Evolutionary conservation across 1,140 invertebrate genomes (phyloP).

Genomic region (Drosophila repletoides): DNA sequence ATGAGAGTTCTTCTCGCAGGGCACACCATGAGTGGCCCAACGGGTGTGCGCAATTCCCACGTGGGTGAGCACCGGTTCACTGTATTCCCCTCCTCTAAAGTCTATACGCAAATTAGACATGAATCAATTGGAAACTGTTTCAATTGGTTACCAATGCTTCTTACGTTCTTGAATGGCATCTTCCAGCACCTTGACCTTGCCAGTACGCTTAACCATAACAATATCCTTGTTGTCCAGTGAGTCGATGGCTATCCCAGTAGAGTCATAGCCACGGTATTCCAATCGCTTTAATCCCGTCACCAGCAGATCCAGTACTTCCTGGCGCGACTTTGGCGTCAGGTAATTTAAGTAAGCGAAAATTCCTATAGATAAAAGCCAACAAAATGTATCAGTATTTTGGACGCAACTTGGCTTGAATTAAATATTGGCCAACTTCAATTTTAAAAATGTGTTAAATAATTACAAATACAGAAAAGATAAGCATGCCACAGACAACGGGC

Average conservation of each 20-base stretch:
- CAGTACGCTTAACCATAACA: conserved; percentile 94
- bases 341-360: conserved; percentile 99
- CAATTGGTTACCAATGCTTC: conserved; percentile 3
- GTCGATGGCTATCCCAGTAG: conserved; percentile 98
- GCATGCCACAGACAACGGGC: conserved; percentile 31
- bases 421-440: not conserved
- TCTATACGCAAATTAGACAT: conserved; percentile 23
- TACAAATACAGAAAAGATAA: conserved; percentile 8
- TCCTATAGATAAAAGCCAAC: conserved; percentile 84
- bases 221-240: conserved; percentile 89
- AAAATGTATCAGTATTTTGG: not conserved
- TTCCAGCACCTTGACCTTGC: conserved; percentile 96
- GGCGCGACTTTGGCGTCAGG: conserved; percentile 95
- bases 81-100: conserved; percentile 68
- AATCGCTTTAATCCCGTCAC: conserved; percentile 97
- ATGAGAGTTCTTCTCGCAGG: conserved; percentile 96
- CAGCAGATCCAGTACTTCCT: conserved; percentile 96
- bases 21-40: conserved; percentile 99
- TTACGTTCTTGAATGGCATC: conserved; percentile 88
- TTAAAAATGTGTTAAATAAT: not conserved
- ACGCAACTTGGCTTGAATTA: not conserved
- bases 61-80: conserved; percentile 85
- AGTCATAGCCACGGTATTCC: conserved; percentile 99
- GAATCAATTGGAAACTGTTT: not conserved
- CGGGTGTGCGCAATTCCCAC: conserved; percentile 99